These are phyloP conservation scores for Ptyas mucosa DNA, from an alignment of 2,113 vertebrate species.

Conservation along the genomic window DNA sequence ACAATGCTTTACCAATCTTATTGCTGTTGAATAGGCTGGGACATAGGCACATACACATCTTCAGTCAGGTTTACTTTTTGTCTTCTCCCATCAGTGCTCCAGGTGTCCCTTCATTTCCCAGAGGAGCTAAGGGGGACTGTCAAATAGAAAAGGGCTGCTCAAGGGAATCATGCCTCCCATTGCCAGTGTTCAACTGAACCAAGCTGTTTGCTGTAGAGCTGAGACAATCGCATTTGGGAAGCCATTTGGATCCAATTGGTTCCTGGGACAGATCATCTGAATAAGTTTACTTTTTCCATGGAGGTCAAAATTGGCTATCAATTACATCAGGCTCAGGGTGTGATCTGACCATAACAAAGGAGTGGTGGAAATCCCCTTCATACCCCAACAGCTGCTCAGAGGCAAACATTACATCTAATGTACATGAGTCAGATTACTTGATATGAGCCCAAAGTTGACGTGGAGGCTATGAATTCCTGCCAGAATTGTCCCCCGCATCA, in stretches of 20 bases:
- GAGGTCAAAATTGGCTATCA: background rate
- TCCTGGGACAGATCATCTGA: background rate
- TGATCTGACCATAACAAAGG: background rate
- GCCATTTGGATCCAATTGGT: background rate
- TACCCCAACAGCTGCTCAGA: background rate
- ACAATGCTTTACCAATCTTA: background rate
- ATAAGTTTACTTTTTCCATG: background rate
- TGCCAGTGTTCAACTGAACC: background rate
- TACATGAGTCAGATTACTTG: background rate
- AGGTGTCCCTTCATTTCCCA: background rate
- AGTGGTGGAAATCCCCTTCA: background rate
- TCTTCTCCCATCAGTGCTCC: background rate
- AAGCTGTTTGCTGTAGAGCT: background rate
- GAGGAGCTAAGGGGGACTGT: background rate
- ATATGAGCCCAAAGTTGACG: background rate
- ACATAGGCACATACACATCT: background rate
- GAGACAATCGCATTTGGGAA: background rate
- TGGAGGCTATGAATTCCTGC: background rate
- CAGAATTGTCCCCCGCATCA: background rate
- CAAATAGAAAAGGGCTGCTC: background rate
- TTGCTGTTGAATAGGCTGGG: background rate
- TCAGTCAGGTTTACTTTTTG: background rate
- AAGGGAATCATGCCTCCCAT: background rate
- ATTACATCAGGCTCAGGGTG: background rate
- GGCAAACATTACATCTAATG: background rate